A percentile compares a stretch with the other conserved stretches of the same genome.
Evolutionary conservation across 2,888 invertebrate genomes (phyloP).

Genomic region (Palloptera scutellata): DNA sequence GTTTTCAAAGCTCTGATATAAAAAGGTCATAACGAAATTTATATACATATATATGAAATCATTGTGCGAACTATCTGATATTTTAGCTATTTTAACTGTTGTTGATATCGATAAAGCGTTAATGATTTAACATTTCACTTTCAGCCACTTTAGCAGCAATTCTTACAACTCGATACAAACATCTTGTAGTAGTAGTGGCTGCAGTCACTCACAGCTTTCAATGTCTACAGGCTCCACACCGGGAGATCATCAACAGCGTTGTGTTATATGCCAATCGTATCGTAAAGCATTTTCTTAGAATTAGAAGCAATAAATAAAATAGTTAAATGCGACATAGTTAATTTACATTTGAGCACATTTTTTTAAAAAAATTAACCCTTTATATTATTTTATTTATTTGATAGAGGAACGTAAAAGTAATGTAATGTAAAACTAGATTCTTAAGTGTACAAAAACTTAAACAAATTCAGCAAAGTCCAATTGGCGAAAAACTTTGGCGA

Average conservation of each 20-base stretch:
- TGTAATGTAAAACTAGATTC: too few relatives aligned
- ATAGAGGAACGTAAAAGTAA: too few relatives aligned
- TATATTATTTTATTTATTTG: background rate
- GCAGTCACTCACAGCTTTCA: conserved; percentile 33
- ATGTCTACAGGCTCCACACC: conserved; percentile 35
- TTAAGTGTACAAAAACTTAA: conserved; percentile 26
- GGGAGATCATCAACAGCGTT: conserved; percentile 48
- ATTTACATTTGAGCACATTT: too few relatives aligned
- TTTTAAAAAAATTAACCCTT: background rate
- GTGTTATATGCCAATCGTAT: conserved; percentile 54
- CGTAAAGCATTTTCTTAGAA: conserved; percentile 43
- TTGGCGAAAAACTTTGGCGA: conserved; percentile 59
- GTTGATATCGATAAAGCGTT: too few relatives aligned
- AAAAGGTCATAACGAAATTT: too few relatives aligned
- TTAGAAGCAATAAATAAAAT: background rate
- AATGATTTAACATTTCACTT: too few relatives aligned
- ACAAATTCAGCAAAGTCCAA: conserved; percentile 58
- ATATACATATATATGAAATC: too few relatives aligned
- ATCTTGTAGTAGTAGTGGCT: conserved; percentile 35
- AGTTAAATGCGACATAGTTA: too few relatives aligned
- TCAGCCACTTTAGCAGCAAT: conserved; percentile 44
- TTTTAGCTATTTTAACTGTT: too few relatives aligned
- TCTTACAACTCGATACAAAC: conserved; percentile 42
- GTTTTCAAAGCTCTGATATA: too few relatives aligned
- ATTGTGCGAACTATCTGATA: too few relatives aligned